These are phyloP conservation scores for Adela reaumurella DNA, from an alignment of 2,888 invertebrate genomes.

Conservation along the genomic window DNA sequence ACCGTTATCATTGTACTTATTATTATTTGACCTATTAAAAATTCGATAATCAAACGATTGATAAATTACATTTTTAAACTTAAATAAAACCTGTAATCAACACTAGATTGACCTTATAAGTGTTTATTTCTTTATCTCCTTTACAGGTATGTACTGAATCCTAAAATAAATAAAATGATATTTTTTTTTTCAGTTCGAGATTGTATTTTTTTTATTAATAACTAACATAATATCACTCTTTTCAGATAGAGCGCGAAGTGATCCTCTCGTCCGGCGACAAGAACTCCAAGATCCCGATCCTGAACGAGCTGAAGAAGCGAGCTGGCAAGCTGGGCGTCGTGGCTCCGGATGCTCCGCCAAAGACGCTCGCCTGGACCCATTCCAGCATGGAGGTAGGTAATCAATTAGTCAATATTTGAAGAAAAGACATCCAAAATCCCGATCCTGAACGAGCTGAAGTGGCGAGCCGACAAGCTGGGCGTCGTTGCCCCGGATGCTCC, in stretches of 20 bases:
- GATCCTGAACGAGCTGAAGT: slow-evolving; percentile 69
- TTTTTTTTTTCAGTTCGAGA: too few species aligned
- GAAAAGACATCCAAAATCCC: slow-evolving; percentile 78
- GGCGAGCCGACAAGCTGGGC: slow-evolving; percentile 40
- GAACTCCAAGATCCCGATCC: slow-evolving; percentile 73
- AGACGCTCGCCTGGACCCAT: slow-evolving; percentile 65
- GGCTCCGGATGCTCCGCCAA: slow-evolving; percentile 73
- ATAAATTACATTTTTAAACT: too few species aligned
- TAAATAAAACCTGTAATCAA: too few species aligned
- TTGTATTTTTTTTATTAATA: too few species aligned
- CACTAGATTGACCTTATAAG: too few species aligned
- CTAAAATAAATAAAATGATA: too few species aligned
- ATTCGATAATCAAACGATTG: too few species aligned
- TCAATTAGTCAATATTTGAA: slow-evolving; percentile 44
- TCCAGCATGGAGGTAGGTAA: slow-evolving; percentile 23
- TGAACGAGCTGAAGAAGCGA: slow-evolving; percentile 66
- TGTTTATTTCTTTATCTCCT: too few species aligned
- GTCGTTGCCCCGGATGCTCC: slow-evolving; percentile 21
- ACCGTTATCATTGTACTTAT: too few species aligned
- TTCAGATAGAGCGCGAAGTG: slow-evolving; percentile 76
- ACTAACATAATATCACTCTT: too few species aligned
- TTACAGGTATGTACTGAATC: too few species aligned
- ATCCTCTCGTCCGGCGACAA: slow-evolving; percentile 71
- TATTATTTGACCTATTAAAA: too few species aligned
- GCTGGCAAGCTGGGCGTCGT: slow-evolving; percentile 55